phyloP scores from a whole-genome alignment of 2,888 invertebrate genomes.

The Standfussiana lucernea region DNA sequence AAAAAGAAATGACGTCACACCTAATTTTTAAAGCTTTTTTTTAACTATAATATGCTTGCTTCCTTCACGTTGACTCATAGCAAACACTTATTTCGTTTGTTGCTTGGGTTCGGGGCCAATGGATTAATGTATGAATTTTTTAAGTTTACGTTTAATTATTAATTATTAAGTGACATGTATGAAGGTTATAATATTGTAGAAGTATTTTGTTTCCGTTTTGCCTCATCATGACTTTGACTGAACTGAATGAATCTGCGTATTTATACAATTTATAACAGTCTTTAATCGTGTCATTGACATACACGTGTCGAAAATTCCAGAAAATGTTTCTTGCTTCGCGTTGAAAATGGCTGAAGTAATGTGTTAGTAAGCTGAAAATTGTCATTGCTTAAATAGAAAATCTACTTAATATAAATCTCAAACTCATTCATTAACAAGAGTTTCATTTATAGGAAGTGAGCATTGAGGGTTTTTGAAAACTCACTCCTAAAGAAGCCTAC shows the following conservation, averaged over 20 bases:
- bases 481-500: background rate
- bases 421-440: constrained; percentile 1
- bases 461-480: too few relatives aligned
- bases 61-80: too few relatives aligned
- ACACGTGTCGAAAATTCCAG: background rate
- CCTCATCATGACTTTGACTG: background rate
- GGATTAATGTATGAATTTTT: too few relatives aligned
- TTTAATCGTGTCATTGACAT: background rate
- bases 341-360: background rate
- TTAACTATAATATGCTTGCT: too few relatives aligned
- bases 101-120: too few relatives aligned
- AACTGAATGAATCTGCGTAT: background rate
- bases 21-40: too few relatives aligned
- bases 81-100: too few relatives aligned
- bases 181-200: background rate
- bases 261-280: background rate
- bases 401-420: background rate
- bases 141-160: too few relatives aligned
- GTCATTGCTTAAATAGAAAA: background rate
- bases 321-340: background rate
- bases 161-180: too few relatives aligned
- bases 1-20: too few relatives aligned
- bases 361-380: background rate
- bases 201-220: background rate
- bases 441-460: background rate